Evolutionary conservation across 1,140 invertebrate genomes (phyloP).

Genomic region (Pogonognathellus flavescens): DNA sequence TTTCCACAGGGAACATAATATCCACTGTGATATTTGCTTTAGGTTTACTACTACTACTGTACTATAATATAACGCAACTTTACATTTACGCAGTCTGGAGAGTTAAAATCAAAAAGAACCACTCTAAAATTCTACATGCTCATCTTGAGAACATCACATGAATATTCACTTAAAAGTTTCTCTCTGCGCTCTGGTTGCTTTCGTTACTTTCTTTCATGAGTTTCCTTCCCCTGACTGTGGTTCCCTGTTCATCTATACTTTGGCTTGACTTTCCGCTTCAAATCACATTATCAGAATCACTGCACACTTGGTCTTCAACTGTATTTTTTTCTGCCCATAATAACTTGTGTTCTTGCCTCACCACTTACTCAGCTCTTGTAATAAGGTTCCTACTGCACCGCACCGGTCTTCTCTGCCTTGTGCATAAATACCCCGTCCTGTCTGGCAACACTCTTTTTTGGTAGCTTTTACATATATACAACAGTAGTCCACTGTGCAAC

Average conservation of each 20-base stretch:
- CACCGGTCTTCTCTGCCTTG: too few species aligned
- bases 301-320: conserved; percentile 27
- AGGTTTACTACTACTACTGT: not conserved
- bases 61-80: not conserved
- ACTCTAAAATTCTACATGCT: conserved; percentile 40
- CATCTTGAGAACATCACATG: conserved; percentile 33
- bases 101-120: conserved; percentile 18
- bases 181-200: conserved; percentile 31
- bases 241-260: not conserved
- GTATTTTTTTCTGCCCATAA: conserved; percentile 9
- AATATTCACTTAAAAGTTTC: conserved; percentile 50
- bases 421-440: too few species aligned
- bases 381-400: not conserved
- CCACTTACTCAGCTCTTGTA: too few species aligned
- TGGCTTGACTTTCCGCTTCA: conserved; percentile 21
- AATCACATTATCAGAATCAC: conserved; percentile 23
- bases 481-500: too few species aligned
- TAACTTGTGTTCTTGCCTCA: conserved; percentile 12
- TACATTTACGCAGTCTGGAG: not conserved
- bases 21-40: not conserved
- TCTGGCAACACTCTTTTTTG: too few species aligned
- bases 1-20: not conserved
- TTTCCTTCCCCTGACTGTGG: not conserved
- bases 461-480: too few species aligned
- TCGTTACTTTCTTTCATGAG: conserved; percentile 9